Base-by-base conservation (phyloP, 2,113 vertebrate species). In the Aldabrachelys gigantea region DNA sequence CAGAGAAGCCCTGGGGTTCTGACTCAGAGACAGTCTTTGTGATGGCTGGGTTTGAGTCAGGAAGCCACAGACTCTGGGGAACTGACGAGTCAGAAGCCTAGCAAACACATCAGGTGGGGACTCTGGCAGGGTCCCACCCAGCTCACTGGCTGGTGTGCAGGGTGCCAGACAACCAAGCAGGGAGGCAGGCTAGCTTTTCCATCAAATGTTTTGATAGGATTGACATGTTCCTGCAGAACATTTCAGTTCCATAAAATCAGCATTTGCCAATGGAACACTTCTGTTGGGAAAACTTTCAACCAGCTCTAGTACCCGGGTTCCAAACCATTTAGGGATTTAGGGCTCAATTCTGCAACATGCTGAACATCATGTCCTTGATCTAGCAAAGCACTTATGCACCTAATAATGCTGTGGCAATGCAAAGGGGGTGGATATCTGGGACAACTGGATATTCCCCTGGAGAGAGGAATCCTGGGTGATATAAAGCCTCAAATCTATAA, bases 331-430 rank as follows among this genome's bases (percentile, higher is more conserved):
- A 75, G 22, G 17, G 7, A 31, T 54, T 59, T 25, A 83, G 12
- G 5, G 13, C 13, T 89, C 1, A 0, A 0, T 17, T 82, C 81
- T 93, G 49, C 62, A 89, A 59, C 85, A 10, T 0, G 0, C 21
- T 3, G 38, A 16, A 27, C 57, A 59, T 59, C 29, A 29, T 59
- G 24, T 84, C n/a, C 56, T 89, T 5, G 56, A 4, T 21, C 78
- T 27, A 85, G 86, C 82, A 35, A 85, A 88, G 3, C 3, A 12
- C 2, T 54, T 35, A 1, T 3, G 25, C 25, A 29, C 57, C 12
- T 59, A 29, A 27, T 59, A 59, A 59, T 59, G 57, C 25, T 59
- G 25, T 59, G 25, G 25, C 25, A 59, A 27, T 29, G 57, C 10
- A 56, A 56, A 56, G 54, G 54, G 54, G 54, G 24, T 56, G 8